Evolutionary conservation across 1,140 invertebrate species (phyloP).

Genomic region (Drosophila rufa): DNA sequence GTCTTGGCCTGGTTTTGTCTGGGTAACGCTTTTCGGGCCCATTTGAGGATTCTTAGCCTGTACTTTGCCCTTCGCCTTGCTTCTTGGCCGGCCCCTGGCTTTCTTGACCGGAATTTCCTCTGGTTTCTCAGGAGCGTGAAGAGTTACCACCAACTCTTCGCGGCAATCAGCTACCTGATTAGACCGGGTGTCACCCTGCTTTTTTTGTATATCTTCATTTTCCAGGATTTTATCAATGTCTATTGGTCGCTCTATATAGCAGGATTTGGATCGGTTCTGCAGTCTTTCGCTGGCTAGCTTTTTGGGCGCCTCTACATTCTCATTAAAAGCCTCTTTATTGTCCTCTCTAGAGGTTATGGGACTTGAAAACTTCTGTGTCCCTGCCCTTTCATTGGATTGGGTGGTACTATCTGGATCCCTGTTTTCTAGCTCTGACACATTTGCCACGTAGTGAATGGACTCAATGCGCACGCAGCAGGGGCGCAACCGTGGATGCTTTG

Average conservation of each 20-base stretch:
- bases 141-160: background rate
- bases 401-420: background rate
- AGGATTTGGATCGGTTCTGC: conserved; percentile 31
- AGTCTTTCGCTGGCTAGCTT: background rate
- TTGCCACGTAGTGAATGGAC: too few species aligned
- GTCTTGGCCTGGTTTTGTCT: background rate
- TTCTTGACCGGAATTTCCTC: background rate
- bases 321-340: background rate
- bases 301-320: background rate
- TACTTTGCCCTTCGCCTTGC: background rate
- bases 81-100: too few species aligned
- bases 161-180: background rate
- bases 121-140: background rate
- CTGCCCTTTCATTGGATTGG: too few species aligned
- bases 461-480: background rate
- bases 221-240: background rate
- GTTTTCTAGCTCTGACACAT: background rate
- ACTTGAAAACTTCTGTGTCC: background rate
- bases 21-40: background rate
- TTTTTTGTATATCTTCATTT: background rate
- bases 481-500: too few species aligned
- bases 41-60: too few species aligned
- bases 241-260: conserved; percentile 12
- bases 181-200: background rate
- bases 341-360: background rate